Evolutionary conservation across 2,888 invertebrate genomes (phyloP).

Genomic region (Mythimna loreyi): DNA sequence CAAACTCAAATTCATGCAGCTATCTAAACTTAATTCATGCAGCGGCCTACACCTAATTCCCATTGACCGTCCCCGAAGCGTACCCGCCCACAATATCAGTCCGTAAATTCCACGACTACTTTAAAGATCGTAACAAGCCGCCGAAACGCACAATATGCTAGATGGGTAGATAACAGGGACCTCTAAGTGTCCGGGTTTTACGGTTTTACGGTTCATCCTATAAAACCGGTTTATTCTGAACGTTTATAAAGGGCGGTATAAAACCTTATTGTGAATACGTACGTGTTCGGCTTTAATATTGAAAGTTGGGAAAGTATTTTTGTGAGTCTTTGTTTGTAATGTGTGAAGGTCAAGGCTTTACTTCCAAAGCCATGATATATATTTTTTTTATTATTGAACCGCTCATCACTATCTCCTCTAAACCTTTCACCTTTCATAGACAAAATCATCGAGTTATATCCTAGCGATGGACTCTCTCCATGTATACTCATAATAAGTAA

Average conservation of each 20-base stretch:
- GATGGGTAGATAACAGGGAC: constrained; percentile 86
- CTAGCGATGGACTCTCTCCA: too few relatives aligned
- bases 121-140: constrained; percentile 80
- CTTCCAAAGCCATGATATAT: too few relatives aligned
- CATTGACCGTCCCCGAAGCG: not conserved
- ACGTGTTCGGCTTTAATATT: constrained; percentile 67
- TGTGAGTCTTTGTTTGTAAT: constrained; percentile 11
- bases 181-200: constrained; percentile 83
- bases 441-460: too few relatives aligned
- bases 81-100: constrained; percentile 50
- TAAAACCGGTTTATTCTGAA: constrained; percentile 70
- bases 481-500: too few relatives aligned
- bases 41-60: not conserved
- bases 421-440: too few relatives aligned
- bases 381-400: not conserved
- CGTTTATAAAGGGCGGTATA: constrained; percentile 61
- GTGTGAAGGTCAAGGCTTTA: constrained; percentile 56
- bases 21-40: too few relatives aligned
- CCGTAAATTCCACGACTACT: constrained; percentile 69
- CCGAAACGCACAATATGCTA: constrained; percentile 88
- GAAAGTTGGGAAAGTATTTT: constrained; percentile 57
- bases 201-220: constrained; percentile 76
- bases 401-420: too few relatives aligned
- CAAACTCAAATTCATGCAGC: too few relatives aligned
- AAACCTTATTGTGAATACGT: constrained; percentile 65